phyloP scores from a whole-genome alignment of 2,888 invertebrate species.

The Scaeva pyrastri region DNA sequence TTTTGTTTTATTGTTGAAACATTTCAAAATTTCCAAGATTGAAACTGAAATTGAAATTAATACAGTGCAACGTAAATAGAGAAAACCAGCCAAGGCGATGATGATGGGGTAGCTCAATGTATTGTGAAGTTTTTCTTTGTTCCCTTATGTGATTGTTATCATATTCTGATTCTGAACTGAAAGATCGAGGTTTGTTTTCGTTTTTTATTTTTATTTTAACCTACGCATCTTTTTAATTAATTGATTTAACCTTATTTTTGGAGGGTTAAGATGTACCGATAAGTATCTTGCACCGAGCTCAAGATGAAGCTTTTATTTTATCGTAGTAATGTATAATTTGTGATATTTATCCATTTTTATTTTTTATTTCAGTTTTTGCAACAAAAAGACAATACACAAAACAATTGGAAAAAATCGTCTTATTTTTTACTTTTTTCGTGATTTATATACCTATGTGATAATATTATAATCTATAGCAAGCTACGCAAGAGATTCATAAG shows the following conservation, averaged over 20 bases:
- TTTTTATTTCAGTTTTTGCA: too few relatives aligned
- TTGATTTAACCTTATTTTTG: constrained; percentile 2
- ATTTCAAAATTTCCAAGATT: constrained; percentile 3
- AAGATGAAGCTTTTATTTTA: too few relatives aligned
- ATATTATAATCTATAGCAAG: too few relatives aligned
- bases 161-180: not conserved
- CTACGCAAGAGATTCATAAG: too few relatives aligned
- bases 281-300: not conserved
- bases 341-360: too few relatives aligned
- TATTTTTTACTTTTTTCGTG: too few relatives aligned
- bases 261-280: not conserved
- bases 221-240: constrained; percentile 20
- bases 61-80: constrained; percentile 7
- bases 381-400: too few relatives aligned
- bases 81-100: not conserved
- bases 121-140: constrained; percentile 32
- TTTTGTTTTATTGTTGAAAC: constrained; percentile 4
- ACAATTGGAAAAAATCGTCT: too few relatives aligned
- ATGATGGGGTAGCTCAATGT: not conserved
- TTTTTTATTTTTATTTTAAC: not conserved
- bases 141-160: constrained; percentile 40
- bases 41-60: constrained; percentile 3
- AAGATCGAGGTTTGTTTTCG: constrained; percentile 5
- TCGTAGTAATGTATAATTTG: too few relatives aligned
- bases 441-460: too few relatives aligned